These are phyloP conservation scores for Stenoptilia bipunctidactyla DNA, from an alignment of 2,888 invertebrate genomes.

Conservation along the genomic window DNA sequence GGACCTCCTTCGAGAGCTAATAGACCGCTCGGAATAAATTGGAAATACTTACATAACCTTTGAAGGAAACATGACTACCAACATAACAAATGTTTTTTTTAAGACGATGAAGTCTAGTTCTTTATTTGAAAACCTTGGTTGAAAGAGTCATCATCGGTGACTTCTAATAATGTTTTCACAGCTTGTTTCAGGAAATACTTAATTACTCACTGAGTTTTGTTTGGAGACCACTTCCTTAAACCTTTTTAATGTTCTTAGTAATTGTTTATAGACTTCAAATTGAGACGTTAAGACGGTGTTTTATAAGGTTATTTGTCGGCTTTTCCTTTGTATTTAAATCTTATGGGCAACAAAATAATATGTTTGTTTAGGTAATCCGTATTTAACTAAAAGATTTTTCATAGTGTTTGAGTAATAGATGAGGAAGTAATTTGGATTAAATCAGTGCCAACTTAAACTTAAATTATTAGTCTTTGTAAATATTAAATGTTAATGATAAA, in stretches of 20 bases:
- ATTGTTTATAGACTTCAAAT: conserved; percentile 12
- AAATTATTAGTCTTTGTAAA: neutral
- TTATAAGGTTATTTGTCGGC: neutral
- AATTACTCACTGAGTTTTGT: conserved; percentile 8
- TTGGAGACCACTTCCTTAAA: conserved; percentile 13
- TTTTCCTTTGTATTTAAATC: neutral
- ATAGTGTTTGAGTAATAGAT: too few species aligned
- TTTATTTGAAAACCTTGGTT: too few species aligned
- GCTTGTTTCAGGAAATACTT: conserved; percentile 10
- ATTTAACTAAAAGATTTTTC: too few species aligned
- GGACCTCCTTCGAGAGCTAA: conserved; percentile 13
- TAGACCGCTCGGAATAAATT: conserved; percentile 3
- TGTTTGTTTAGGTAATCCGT: too few species aligned
- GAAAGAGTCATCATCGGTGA: conserved; percentile 1
- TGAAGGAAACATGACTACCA: too few species aligned
- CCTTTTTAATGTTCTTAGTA: conserved; percentile 15
- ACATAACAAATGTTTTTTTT: neutral
- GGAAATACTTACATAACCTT: too few species aligned
- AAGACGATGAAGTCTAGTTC: neutral
- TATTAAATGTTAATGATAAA: neutral
- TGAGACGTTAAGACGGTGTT: conserved; percentile 7
- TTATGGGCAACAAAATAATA: neutral
- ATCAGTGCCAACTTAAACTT: neutral
- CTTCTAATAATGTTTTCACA: conserved; percentile 10
- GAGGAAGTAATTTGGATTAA: neutral